Percentiles rank a stretch among this genome's conserved stretches.
Conservation (phyloP, 2,888 invertebrate species). For the Xylophagus ater region DNA sequence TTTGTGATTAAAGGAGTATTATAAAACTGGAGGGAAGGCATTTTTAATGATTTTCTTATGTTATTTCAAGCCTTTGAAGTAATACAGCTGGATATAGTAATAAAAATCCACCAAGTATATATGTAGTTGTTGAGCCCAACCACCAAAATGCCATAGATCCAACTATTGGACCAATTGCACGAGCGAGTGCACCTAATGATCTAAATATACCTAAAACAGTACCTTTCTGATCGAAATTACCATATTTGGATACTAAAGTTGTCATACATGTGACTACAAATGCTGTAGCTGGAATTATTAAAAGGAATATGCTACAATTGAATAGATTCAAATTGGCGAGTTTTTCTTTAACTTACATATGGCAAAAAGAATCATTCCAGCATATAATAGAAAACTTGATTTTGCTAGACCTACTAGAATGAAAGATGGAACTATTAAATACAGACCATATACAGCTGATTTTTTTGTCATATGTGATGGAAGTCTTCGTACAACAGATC, state of each 20-base stretch:
- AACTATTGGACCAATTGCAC: constrained; percentile 82
- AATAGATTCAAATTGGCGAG: constrained; percentile 5
- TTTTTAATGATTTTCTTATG: constrained; percentile 5
- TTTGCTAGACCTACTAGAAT: constrained; percentile 67
- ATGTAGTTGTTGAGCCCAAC: constrained; percentile 71
- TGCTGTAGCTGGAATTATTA: constrained; percentile 56
- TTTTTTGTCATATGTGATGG: constrained; percentile 58
- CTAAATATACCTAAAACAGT: constrained; percentile 87
- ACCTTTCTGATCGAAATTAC: constrained; percentile 75
- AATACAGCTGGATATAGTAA: constrained; percentile 66
- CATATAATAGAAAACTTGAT: constrained; percentile 52
- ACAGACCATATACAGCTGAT: constrained; percentile 64
- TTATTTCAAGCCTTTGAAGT: constrained; percentile 36
- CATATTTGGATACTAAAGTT: constrained; percentile 78
- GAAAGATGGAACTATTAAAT: constrained; percentile 79
- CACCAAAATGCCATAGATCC: constrained; percentile 89
- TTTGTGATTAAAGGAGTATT: no score
- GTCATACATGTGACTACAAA: constrained; percentile 93
- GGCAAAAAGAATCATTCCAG: constrained; percentile 78
- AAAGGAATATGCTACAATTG: constrained; percentile 1
- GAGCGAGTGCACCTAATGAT: constrained; percentile 85
- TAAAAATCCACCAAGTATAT: constrained; percentile 64
- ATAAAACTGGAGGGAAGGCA: no score
- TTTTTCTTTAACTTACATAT: constrained; percentile 57
- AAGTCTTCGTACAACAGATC: constrained; percentile 74